Evolutionary conservation across 2,113 vertebrate species (phyloP), one percentile per base, ranked within the genome.

Genomic region (Taxidea taxus): DNA sequence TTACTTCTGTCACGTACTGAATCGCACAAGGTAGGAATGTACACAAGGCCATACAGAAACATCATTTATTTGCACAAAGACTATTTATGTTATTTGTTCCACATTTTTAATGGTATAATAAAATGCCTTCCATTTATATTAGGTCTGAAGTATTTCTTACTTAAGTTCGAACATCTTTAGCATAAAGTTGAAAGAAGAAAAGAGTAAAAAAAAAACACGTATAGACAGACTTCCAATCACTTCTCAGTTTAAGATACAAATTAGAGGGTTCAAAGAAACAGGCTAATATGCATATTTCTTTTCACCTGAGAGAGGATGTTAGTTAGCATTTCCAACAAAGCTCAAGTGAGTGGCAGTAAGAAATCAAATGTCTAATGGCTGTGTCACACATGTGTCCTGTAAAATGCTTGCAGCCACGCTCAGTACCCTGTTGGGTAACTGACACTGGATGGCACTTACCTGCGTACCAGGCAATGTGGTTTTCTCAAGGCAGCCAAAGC

Each of bases 31-130:
- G 12, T 12, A 87, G 62, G 62, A 77, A 92, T 42, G 95, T 10
- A 94, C 16, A 87, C 60, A 90, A 49, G 54, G 84, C 77, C 83
- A 47, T 21, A 68, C 44, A 94, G 81, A 90, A 87, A 91, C 62
- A 42, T n/a, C 78, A 89, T 93, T 89, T 91, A 95, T 94, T 87
- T 95, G 77, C 84, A 97, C 91, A 94, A 78, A 95, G 77, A 64
- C 64, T 51, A 12, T 92, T 97, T 87, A 84, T 92, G 68, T 84
- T 90, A 90, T 78, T 82, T 39, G 27, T 58, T 91, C n/a, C 68
- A 94, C 66, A 90, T 49, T 94, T 95, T 94, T n/a, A 87, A 82
- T 58, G 42, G 31, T 82, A 49, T 66, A 83, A 29, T 87, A 92
- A 96, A 96, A 92, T 68, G 47, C 20, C 56, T 92, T 94, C 87